Evolutionary conservation across 2,888 invertebrate genomes (phyloP), one percentile per base, ranked within the genome.

Genomic region (Galerucella pusilla): DNA sequence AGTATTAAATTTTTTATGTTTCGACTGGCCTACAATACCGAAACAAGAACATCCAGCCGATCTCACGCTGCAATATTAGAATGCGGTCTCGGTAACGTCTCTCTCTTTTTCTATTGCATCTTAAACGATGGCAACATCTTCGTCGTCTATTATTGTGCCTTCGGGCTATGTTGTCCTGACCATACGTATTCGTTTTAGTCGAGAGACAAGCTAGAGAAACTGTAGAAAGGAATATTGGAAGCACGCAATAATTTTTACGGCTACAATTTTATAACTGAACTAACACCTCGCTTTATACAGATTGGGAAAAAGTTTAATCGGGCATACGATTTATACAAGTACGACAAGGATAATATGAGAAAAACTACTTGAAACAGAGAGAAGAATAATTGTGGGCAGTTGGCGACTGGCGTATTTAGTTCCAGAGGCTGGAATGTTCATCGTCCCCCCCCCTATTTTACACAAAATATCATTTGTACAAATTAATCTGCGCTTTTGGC

Each of bases 141-240:
- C 10, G 59, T 60, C 16, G 59, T 60, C 52, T 52, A 52, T 60
- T 60, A 20, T 60, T 60, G 59, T 25, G 20, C 59, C 59, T 20
- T 60, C 16, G 11, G 28, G 59, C 59, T 4, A 60, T 60, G 59
- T 60, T 60, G 25, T 20, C 59, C 59, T 60, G 59, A 60, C 59
- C 59, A 60, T 16, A 20, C 10, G 35, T 42, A 42, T 42, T 7
- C 35, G 35, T 42, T 9, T 42, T 42, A 42, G 35, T 60, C 52
- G 52, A 52, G 52, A 52, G n/a, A 1, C 4, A 52, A 52, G 14
- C n/a, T 52, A 52, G 14, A 52, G 52, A 52, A 14, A 52, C 52
- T 52, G n/a, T 14, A 52, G 52, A 52, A 52, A 42, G 35, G 52
- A 52, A 52, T 52, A n/a, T 42, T 42, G 9, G 35, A 42, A 52